Conservation (phyloP, 64 coral and sea anemone species). For the Montipora efflorescens region DNA sequence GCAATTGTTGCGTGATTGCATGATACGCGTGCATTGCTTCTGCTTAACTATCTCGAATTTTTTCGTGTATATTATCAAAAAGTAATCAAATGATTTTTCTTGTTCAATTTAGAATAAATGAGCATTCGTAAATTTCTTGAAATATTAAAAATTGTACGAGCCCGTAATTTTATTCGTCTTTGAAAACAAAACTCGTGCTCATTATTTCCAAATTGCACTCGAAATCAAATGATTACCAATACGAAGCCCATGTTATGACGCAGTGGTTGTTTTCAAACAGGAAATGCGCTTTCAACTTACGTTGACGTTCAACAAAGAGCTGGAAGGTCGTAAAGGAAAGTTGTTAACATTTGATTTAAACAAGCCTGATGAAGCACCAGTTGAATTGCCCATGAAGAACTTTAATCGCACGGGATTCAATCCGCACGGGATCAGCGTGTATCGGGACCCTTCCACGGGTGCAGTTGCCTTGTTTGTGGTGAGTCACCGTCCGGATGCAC, state of each 20-base stretch:
- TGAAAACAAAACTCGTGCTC: too few species aligned
- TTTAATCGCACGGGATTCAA: slow-evolving; percentile 84
- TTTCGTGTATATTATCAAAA: too few species aligned
- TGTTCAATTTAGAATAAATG: too few species aligned
- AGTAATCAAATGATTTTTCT: too few species aligned
- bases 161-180: too few species aligned
- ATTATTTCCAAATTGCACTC: too few species aligned
- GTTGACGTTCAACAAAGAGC: slow-evolving; percentile 3
- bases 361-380: slow-evolving; percentile 29
- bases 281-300: slow-evolving; percentile 36
- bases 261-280: slow-evolving; percentile 22
- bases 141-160: too few species aligned
- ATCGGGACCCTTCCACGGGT: slow-evolving; percentile 53
- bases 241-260: not conserved
- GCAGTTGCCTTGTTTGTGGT: slow-evolving; percentile 73
- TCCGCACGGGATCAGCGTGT: slow-evolving; percentile 78
- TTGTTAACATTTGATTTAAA: slow-evolving; percentile 70
- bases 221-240: too few species aligned
- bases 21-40: too few species aligned
- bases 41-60: too few species aligned
- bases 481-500: slow-evolving; percentile 57
- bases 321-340: slow-evolving; percentile 57
- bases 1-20: too few species aligned
- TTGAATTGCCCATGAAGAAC: slow-evolving; percentile 51
- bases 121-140: too few species aligned